A percentile compares a stretch with the other conserved stretches of the same genome.
Conservation (phyloP, 2,113 vertebrate genomes). For the Bubo scandiacus region DNA sequence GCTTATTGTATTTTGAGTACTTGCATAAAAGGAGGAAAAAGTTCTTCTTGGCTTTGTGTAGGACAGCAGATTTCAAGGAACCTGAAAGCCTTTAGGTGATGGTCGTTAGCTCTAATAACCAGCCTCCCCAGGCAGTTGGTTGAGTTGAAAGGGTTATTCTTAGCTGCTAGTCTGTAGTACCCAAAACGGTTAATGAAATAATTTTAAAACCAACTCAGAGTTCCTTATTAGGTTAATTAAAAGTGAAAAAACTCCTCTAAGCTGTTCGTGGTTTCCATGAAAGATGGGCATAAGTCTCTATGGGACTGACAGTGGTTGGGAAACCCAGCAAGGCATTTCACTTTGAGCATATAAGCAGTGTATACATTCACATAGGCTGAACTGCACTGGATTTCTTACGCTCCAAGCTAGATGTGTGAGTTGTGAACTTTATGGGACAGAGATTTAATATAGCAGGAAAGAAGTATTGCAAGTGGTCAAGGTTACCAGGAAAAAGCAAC, state of each 20-base stretch:
- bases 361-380: not conserved
- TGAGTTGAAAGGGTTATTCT: not conserved
- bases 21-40: not conserved
- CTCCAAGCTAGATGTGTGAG: not conserved
- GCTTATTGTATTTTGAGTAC: not conserved
- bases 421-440: not conserved
- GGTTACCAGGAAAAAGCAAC: not conserved
- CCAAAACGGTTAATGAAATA: not conserved
- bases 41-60: not conserved
- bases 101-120: not conserved
- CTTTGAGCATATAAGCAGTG: accelerated
- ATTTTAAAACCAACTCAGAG: not conserved
- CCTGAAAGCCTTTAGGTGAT: not conserved
- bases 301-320: not conserved
- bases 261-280: not conserved
- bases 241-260: not conserved
- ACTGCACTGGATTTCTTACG: not conserved
- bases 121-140: not conserved
- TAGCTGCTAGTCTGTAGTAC: not conserved
- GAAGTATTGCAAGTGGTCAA: not conserved
- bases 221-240: not conserved
- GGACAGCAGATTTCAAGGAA: not conserved
- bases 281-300: not conserved
- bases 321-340: not conserved
- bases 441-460: not conserved